Base-by-base conservation (phyloP, 2,797 vertebrate species). In the Novumbra hubbsi region DNA sequence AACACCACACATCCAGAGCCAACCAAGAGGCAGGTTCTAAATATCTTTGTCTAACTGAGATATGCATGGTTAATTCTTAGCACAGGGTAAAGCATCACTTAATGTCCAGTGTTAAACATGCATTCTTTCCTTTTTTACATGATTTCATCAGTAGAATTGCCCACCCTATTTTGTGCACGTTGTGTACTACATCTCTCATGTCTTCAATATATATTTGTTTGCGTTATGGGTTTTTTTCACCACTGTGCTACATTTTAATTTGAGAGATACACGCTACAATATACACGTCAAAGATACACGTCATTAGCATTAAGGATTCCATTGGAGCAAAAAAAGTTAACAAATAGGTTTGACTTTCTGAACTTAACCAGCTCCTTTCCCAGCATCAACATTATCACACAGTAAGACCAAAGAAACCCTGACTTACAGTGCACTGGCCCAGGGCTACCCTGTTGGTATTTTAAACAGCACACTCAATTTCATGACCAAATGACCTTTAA, bases 401-500 rank as follows among this genome's bases (percentile, higher is more conserved):
- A 30, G 17, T 30, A 34, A 34, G 14, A 32, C 30, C 19, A 30
- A 15, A 65, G 21, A 5, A 4, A 15, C 68, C 14, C 27, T 49
- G 24, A 27, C 15, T 17, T 49, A 27, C 15, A 28, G 68, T 69
- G 45, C 68, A 69, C 14, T 24, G 34, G 38, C 34, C 34, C 38
- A 14, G 34, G 66, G 45, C 45, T 49, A 50, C 45, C 4, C 68
- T 21, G 68, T 69, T 69, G 45, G 68, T 69, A 69, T 69, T 69
- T 69, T 69, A 30, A 69, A 69, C 68, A 55, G 49, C 45, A 77
- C 68, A 79, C 71, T 81, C 79, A 78, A 82, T 81, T 83, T 76
- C 73, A 81, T 72, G 75, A 79, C 77, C 82, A 80, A 71, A 74
- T 86, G 78, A 84, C 85, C 85, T 86, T 86, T 86, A 84, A 80